Evolutionary conservation across 2,797 vertebrate genomes (phyloP).

Genomic region (Tolypeutes matacus): DNA sequence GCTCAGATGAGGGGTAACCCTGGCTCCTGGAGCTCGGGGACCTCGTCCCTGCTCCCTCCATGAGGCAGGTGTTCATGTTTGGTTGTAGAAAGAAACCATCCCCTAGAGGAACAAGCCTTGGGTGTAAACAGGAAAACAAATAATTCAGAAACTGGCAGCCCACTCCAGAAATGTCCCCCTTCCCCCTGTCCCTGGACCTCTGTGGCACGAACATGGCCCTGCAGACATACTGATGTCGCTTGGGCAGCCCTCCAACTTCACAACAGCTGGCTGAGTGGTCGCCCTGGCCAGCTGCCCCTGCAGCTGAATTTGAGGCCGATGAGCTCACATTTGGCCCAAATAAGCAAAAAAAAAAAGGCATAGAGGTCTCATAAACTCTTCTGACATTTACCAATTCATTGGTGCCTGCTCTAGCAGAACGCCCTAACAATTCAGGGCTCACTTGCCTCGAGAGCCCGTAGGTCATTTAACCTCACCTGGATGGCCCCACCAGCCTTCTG

Average conservation of each 20-base stretch:
- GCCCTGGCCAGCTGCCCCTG: background rate
- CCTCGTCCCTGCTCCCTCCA: background rate
- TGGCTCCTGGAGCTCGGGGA: background rate
- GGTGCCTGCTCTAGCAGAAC: background rate
- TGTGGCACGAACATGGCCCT: background rate
- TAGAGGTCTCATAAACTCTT: background rate
- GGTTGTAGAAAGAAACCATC: slow-evolving; percentile 46
- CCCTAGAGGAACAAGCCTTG: slow-evolving; percentile 55
- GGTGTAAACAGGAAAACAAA: background rate
- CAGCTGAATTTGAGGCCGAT: background rate
- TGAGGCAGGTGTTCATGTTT: background rate
- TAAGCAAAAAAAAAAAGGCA: background rate
- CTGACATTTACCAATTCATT: background rate
- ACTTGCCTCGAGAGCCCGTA: background rate
- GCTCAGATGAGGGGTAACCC: background rate
- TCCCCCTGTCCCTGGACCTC: background rate
- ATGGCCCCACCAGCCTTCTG: background rate
- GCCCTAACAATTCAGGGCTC: background rate
- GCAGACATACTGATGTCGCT: background rate
- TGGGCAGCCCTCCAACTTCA: background rate
- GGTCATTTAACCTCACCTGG: background rate
- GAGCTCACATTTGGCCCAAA: slow-evolving; percentile 34
- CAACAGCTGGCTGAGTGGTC: background rate
- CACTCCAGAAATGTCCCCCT: background rate
- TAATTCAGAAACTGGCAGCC: background rate